Evolutionary conservation across 2,113 vertebrate genomes (phyloP), one percentile per base, ranked within the genome.

Genomic region (Noturus placidus): DNA sequence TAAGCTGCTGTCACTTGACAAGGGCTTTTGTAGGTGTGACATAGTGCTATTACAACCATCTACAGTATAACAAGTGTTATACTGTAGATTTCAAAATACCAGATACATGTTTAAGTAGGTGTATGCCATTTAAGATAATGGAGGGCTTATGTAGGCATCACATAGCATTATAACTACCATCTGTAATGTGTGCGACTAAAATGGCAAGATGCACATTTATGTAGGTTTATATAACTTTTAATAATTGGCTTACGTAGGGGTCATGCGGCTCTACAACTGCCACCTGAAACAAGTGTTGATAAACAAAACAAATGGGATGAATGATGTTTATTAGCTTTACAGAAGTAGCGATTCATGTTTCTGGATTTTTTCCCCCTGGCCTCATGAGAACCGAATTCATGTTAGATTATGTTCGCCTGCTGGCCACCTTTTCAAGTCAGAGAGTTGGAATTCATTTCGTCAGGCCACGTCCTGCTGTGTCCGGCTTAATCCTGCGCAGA

Each of bases 401-500:
- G 89, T 93, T 92, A 82, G 89, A 77, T 87, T 91, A 86, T 35
- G 61, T 91, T 89, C 72, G 88, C 92, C 91, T 86, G 90, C 83
- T 86, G 70, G 67, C 86, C 81, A 91, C 89, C 91, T 92, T 92
- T 90, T 88, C 88, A 90, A 94, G 91, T 91, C 87, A 57, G 84
- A 92, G 91, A 92, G 91, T 91, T 90, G 88, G 90, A 93, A 93
- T 94, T 94, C 93, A 94, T 94, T 92, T 94, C 79, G 92, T 90
- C 85, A 87, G 86, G 85, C 80, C 80, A 46, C 50, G 19, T 88
- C 93, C 93, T 84, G 78, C 94, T 94, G 94, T 59, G 93, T 87
- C 89, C 74, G 30, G 92, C 91, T 92, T 92, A 89, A 92, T 93
- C 94, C 91, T 91, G 88, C 91, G 89, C 92, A 90, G 88, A 69